A percentile compares a stretch with the other conserved stretches of the same genome.
These are phyloP conservation scores for Procavia capensis DNA, from an alignment of 2,113 vertebrate genomes.

Conservation along the genomic window DNA sequence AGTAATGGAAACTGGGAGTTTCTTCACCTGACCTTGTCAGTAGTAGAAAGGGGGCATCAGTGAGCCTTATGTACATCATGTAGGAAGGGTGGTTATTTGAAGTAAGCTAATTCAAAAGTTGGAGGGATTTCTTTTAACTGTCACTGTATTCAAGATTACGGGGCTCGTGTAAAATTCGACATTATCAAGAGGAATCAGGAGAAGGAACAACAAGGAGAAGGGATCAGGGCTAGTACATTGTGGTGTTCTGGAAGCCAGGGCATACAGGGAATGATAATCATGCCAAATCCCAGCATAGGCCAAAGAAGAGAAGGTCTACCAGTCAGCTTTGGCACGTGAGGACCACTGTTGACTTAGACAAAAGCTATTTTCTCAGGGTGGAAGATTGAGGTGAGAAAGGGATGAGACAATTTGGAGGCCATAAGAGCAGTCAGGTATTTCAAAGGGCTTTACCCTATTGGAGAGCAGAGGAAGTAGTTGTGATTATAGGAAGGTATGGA, in stretches of 20 bases:
- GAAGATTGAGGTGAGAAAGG: neutral
- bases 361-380: rapidly evolving
- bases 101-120: too few species aligned
- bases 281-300: rapidly evolving
- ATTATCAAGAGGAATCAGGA: neutral
- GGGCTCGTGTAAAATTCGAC: too few species aligned
- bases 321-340: rapidly evolving
- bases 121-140: too few species aligned
- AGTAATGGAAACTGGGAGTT: too few species aligned
- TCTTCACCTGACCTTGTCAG: too few species aligned
- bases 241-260: neutral
- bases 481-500: neutral
- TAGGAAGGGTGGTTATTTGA: too few species aligned
- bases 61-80: too few species aligned
- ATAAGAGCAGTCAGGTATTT: rapidly evolving
- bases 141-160: too few species aligned
- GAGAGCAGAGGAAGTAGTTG: neutral
- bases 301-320: rapidly evolving
- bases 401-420: too few species aligned
- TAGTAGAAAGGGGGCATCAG: too few species aligned
- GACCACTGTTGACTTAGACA: too few species aligned
- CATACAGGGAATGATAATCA: rapidly evolving
- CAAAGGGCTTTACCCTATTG: neutral
- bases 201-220: neutral
- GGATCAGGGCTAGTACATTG: rapidly evolving